These are phyloP conservation scores for Sphenodon punctatus DNA, from an alignment of 2,797 vertebrate genomes.

Conservation along the genomic window DNA sequence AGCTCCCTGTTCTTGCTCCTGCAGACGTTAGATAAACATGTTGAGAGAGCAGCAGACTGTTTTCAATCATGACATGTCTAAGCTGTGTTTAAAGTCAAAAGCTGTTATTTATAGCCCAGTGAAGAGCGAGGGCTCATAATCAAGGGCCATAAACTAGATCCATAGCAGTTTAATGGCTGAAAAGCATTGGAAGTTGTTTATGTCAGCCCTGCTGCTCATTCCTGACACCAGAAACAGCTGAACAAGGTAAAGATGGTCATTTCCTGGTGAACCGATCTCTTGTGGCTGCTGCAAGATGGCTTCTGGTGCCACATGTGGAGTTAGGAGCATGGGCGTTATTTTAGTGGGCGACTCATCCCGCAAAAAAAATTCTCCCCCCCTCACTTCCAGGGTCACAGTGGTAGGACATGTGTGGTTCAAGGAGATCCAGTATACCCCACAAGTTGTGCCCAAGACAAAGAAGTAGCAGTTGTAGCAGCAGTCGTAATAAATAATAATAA, in stretches of 20 bases:
- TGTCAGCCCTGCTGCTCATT: not conserved
- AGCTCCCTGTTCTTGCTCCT: conserved; percentile 50
- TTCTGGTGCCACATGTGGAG: not conserved
- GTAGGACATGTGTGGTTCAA: no score
- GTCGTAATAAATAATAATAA: no score
- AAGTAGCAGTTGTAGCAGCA: no score
- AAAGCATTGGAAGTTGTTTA: not conserved
- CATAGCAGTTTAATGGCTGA: conserved; percentile 17
- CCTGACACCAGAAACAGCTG: not conserved
- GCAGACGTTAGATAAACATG: conserved; percentile 56
- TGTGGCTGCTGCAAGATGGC: not conserved
- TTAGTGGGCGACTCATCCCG: no score
- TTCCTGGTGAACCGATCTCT: not conserved
- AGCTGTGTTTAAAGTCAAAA: conserved; percentile 65
- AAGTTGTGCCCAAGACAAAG: no score
- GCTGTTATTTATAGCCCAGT: conserved; percentile 65
- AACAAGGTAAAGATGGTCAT: not conserved
- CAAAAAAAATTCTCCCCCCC: no score
- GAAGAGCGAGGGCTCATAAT: conserved; percentile 45
- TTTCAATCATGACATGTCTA: conserved; percentile 57
- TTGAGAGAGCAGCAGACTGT: conserved; percentile 53
- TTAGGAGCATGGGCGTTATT: no score
- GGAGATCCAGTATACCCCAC: no score
- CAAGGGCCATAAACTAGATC: conserved; percentile 26
- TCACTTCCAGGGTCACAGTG: no score